phyloP scores from a whole-genome alignment of 2,113 vertebrate species.

The Dissostichus mawsoni region DNA sequence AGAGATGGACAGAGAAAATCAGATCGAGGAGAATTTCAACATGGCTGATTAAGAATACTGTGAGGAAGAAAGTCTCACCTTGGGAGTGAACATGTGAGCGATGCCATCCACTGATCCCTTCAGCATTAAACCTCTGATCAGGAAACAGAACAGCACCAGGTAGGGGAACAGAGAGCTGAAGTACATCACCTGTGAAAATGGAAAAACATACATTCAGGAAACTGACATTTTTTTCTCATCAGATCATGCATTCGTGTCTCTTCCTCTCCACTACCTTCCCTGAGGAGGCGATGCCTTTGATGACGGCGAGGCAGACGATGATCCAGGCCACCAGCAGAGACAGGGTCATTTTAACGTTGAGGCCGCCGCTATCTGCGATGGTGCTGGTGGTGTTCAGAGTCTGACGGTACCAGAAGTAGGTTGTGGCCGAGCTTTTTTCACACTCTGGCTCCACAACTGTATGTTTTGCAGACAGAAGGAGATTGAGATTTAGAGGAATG shows the following conservation, averaged over 20 bases:
- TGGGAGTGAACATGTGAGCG: constrained; percentile 98
- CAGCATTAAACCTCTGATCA: constrained; percentile 93
- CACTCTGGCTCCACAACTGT: constrained; percentile 95
- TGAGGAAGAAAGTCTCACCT: constrained; percentile 82
- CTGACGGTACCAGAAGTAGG: constrained; percentile 99
- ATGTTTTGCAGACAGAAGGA: constrained; percentile 1
- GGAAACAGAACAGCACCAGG: constrained; percentile 95
- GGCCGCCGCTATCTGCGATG: constrained; percentile 93
- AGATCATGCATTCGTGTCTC: background rate
- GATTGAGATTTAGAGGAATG: constrained; percentile 1
- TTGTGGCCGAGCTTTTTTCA: constrained; percentile 97
- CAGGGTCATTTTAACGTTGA: constrained; percentile 96
- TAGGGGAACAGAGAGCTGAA: constrained; percentile 99
- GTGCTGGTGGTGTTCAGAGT: constrained; percentile 95
- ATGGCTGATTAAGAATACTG: background rate
- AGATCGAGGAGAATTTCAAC: background rate
- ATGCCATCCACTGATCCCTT: constrained; percentile 97
- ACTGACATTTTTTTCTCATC: background rate
- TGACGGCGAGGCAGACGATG: constrained; percentile 94
- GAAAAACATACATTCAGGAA: background rate
- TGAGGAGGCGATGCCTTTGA: constrained; percentile 97
- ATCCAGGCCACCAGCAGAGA: constrained; percentile 95
- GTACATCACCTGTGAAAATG: constrained; percentile 93
- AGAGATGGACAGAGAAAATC: background rate
- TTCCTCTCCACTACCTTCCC: constrained; percentile 88